Evolutionary conservation across 2,113 vertebrate genomes (phyloP).

Genomic region (Microcebus ravelobensis): DNA sequence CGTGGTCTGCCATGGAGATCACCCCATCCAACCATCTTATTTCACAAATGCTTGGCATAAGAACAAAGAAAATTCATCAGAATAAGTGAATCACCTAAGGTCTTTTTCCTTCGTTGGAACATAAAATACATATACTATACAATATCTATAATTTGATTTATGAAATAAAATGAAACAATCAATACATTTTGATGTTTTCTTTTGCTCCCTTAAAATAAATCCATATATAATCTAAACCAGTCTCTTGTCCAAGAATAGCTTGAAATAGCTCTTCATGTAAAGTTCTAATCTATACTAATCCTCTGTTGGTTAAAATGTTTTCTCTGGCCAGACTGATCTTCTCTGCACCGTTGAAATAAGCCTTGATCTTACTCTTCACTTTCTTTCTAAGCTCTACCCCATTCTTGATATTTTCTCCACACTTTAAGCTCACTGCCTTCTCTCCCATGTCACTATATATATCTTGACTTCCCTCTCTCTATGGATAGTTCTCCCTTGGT

Average conservation of each 20-base stretch:
- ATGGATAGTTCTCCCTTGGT: not conserved
- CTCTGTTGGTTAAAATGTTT: not conserved
- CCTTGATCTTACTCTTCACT: not conserved
- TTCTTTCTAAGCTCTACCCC: not conserved
- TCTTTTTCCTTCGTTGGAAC: not conserved
- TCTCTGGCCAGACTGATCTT: not conserved
- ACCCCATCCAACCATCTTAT: not conserved
- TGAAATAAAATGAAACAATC: slow-evolving; percentile 15
- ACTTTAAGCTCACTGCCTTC: not conserved
- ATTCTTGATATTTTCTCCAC: not conserved
- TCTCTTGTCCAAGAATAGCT: not conserved
- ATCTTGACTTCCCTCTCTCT: not conserved
- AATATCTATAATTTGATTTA: not conserved
- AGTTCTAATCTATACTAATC: not conserved
- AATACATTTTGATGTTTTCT: not conserved
- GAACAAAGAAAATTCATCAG: slow-evolving; percentile 35
- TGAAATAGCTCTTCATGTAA: not conserved
- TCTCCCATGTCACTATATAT: not conserved
- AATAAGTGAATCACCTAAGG: not conserved
- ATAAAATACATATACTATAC: not conserved
- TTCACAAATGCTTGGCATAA: not conserved
- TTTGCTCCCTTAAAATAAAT: slow-evolving; percentile 12
- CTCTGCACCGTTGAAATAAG: not conserved
- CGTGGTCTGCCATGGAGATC: not conserved
- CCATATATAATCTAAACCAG: not conserved